Percentiles rank a stretch among this genome's conserved stretches.
Conservation (phyloP, 2,113 vertebrate genomes). For the Leucopsar rothschildi region DNA sequence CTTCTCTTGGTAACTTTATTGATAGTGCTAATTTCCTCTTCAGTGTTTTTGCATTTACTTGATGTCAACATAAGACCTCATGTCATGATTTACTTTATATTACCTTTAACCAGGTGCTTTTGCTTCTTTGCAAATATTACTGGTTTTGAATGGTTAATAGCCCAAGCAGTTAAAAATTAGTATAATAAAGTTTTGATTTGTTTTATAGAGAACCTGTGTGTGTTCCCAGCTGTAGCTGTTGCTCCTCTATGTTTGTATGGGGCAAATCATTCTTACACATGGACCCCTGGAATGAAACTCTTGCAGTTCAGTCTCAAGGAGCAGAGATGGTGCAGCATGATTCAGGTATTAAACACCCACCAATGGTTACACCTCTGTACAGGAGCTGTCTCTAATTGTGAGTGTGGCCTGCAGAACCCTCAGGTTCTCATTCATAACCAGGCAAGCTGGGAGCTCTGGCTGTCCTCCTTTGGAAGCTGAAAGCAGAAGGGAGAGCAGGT, state of each 20-base stretch:
- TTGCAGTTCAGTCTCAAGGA: constrained; percentile 63
- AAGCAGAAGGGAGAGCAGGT: constrained; percentile 78
- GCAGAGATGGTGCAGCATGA: constrained; percentile 77
- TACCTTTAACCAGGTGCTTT: neutral
- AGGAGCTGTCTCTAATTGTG: neutral
- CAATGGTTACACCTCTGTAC: neutral
- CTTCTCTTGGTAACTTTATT: neutral
- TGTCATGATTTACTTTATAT: neutral
- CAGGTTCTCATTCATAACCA: neutral
- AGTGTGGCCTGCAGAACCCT: neutral
- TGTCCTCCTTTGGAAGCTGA: constrained; percentile 81
- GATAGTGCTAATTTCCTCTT: neutral
- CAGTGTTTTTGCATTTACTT: neutral
- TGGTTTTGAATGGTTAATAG: neutral
- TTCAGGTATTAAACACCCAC: constrained; percentile 72
- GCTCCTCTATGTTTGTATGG: constrained; percentile 70
- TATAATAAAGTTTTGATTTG: neutral
- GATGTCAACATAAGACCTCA: neutral
- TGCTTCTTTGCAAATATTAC: neutral
- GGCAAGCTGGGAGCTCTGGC: constrained; percentile 68
- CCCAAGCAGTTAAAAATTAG: neutral
- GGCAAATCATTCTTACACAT: constrained; percentile 69
- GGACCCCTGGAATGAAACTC: constrained; percentile 66
- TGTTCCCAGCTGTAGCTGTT: constrained; percentile 80
- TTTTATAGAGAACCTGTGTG: constrained; percentile 71